Conservation (phyloP, 2,797 vertebrate genomes). For the Carduelis carduelis region DNA sequence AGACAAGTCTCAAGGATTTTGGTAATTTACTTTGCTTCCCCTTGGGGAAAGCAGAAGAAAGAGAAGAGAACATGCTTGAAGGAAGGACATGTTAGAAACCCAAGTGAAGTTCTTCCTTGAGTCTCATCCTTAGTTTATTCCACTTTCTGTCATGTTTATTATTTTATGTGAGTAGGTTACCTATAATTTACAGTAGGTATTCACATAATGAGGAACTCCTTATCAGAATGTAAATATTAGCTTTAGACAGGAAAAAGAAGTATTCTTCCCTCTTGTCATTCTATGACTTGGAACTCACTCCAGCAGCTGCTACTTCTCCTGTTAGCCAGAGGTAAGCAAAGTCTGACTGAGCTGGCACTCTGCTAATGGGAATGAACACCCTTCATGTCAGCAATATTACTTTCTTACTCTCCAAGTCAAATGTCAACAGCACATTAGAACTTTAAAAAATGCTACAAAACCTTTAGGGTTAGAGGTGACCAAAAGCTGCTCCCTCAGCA, state of each 20-base stretch:
- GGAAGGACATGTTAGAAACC: background rate
- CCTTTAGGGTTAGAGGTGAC: background rate
- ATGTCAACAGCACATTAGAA: background rate
- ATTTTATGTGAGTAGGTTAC: background rate
- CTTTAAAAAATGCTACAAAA: background rate
- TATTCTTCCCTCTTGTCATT: background rate
- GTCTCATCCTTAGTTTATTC: background rate
- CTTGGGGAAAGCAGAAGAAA: background rate
- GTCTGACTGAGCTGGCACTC: background rate
- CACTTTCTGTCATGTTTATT: background rate
- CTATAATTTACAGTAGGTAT: background rate
- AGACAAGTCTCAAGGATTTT: background rate
- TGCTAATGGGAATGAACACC: background rate
- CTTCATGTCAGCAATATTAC: background rate
- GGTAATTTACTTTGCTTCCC: background rate
- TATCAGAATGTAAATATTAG: background rate
- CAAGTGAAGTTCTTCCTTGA: background rate
- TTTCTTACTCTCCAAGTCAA: background rate
- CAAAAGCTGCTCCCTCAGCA: background rate
- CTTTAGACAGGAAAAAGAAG: background rate
- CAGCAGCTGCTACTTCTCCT: background rate
- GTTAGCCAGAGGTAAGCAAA: background rate
- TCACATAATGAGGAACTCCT: background rate
- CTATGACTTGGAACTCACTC: background rate
- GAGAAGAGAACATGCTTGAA: background rate